These are phyloP conservation scores for Parnassius glacialis DNA, from an alignment of 2,888 invertebrate species.

Conservation along the genomic window DNA sequence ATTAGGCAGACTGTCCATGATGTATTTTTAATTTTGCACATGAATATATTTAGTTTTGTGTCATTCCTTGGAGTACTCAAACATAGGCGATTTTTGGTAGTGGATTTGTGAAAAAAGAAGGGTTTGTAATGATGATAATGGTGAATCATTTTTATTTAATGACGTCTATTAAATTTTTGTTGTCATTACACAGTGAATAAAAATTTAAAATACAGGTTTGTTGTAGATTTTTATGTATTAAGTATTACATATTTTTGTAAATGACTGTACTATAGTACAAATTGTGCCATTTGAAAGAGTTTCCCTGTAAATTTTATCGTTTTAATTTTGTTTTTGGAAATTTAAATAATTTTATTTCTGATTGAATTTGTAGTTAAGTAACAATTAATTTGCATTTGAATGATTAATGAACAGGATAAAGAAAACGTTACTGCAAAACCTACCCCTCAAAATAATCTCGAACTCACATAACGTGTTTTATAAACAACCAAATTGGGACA, in stretches of 20 bases:
- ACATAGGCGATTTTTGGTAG: no score
- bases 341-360: conserved; percentile 14
- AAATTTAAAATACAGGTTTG: no score
- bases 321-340: conserved; percentile 11
- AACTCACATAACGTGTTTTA: conserved; percentile 7
- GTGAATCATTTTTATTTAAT: no score
- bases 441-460: no score
- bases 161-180: no score
- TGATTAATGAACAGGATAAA: no score
- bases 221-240: no score
- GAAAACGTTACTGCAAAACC: no score
- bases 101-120: no score
- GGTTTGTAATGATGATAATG: no score
- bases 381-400: conserved; percentile 1
- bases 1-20: conserved; percentile 3
- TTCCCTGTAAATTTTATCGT: conserved; percentile 16
- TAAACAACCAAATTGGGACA: conserved; percentile 46
- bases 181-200: no score
- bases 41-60: background rate
- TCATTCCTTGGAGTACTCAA: no score
- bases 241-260: conserved; percentile 11
- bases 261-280: conserved; percentile 29
- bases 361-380: conserved; percentile 3
- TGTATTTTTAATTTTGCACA: conserved; percentile 4
- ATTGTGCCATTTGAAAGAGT: conserved; percentile 28